Conservation (phyloP, 2,113 vertebrate species). For the Thalassarche chlororhynchos region DNA sequence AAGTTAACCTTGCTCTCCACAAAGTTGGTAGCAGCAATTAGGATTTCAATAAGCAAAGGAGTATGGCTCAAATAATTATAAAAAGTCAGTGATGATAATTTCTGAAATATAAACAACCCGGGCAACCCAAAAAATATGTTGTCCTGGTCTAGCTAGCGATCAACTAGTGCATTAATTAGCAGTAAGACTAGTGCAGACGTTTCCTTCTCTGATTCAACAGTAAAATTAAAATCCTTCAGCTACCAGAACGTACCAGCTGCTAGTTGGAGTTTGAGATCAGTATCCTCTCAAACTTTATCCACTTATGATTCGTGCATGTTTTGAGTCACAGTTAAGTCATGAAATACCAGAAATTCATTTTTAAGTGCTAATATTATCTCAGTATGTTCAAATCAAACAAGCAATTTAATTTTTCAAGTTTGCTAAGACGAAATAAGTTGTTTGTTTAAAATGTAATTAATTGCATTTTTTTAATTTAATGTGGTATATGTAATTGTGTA, state of each 20-base stretch:
- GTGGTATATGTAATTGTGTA: rapidly evolving
- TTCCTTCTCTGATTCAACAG: not conserved
- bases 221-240: constrained; percentile 10
- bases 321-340: not conserved
- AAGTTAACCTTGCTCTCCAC: not conserved
- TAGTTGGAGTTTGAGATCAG: not conserved
- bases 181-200: not conserved
- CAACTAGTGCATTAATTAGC: constrained; percentile 13
- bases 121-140: constrained; percentile 24
- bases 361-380: not conserved
- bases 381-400: not conserved
- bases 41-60: not conserved
- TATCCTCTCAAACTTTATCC: not conserved
- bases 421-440: not conserved
- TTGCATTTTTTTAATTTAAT: not conserved
- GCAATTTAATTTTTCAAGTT: not conserved
- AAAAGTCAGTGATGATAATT: not conserved
- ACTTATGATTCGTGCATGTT: rapidly evolving
- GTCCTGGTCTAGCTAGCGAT: not conserved
- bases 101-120: not conserved
- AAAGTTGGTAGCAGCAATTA: not conserved
- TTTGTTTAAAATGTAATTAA: not conserved
- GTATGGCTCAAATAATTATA: not conserved
- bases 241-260: not conserved
- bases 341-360: not conserved